These are phyloP conservation scores for Salvator merianae DNA, from an alignment of 2,113 vertebrate species.

Conservation along the genomic window DNA sequence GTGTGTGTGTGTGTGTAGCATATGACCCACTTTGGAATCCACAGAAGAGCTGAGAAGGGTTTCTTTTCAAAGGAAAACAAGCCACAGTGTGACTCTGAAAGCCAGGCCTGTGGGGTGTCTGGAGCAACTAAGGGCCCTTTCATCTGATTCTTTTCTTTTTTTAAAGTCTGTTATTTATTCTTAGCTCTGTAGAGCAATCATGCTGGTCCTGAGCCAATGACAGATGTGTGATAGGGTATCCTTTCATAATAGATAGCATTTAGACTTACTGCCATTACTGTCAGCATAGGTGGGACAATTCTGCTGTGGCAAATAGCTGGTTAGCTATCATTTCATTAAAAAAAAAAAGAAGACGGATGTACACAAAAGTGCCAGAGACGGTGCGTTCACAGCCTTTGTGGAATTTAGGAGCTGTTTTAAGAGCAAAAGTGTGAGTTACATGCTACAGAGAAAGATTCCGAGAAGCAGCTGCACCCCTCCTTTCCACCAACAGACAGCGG, in stretches of 20 bases:
- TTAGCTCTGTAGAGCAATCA: background rate
- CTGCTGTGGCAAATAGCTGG: background rate
- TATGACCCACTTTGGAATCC: conserved; percentile 48
- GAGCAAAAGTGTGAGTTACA: background rate
- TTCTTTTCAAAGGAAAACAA: conserved; percentile 3
- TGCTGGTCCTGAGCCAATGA: background rate
- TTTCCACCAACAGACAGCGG: too few species aligned
- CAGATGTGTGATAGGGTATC: background rate
- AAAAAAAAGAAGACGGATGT: too few species aligned
- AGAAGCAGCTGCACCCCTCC: background rate
- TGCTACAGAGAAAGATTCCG: background rate
- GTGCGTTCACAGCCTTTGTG: too few species aligned
- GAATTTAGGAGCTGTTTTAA: background rate
- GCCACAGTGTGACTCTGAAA: background rate
- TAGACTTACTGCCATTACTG: background rate
- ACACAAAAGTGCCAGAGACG: background rate
- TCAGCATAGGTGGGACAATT: background rate
- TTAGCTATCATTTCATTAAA: background rate
- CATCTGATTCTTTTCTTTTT: background rate
- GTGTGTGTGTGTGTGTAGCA: background rate
- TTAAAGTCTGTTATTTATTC: background rate
- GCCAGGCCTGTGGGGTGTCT: background rate
- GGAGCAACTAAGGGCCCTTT: background rate
- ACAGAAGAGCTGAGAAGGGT: background rate
- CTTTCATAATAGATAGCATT: background rate